Base-by-base conservation (phyloP, 2,797 vertebrate genomes). In the Ctenopoma multispine region DNA sequence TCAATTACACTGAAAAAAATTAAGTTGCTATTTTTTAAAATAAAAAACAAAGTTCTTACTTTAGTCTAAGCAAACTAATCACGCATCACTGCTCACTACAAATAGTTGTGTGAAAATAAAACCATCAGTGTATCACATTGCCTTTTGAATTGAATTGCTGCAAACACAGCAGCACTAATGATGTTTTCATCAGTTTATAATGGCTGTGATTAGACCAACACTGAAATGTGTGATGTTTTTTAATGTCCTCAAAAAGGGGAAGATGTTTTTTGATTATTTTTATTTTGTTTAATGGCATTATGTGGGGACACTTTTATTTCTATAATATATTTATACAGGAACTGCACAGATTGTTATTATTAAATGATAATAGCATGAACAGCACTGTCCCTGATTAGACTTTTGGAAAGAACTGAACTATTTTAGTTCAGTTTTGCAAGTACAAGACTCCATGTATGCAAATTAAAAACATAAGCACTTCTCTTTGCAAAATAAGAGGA, bases 151-250 rank as follows among this genome's bases (percentile, higher is more conserved):
- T 48, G 24, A 40, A 31, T 46, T 40, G 23, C 27, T 71, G 48
- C 24, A 44, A 20, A n/a, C 31, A 13, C 46, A 62, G 53, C 63
- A 58, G 47, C 51, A 48, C 21, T 36, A 53, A 57, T 53, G 18
- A 62, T 23, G 23, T 24, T 51, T 20, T 23, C 21, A 17, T 62
- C 27, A 46, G 21, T 29, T 11, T 36, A 0, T 70, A 56, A 67
- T 11, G 12, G 56, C 21, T 41, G 1, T 34, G 31, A 63, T 57
- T 63, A 63, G 18, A 69, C 27, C 18, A 54, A 20, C 15, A 40
- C 7, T 23, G 41, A 60, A 24, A 21, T 23, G 5, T 23, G 15
- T 48, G 0, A 12, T 60, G 1, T 1, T 18, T 61, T 44, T 5
- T 34, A 38, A 0, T 59, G 2, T 24, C 18, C 36, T 24, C 41